phyloP scores from a whole-genome alignment of 2,888 invertebrate species.

The Andrena bucephala region DNA sequence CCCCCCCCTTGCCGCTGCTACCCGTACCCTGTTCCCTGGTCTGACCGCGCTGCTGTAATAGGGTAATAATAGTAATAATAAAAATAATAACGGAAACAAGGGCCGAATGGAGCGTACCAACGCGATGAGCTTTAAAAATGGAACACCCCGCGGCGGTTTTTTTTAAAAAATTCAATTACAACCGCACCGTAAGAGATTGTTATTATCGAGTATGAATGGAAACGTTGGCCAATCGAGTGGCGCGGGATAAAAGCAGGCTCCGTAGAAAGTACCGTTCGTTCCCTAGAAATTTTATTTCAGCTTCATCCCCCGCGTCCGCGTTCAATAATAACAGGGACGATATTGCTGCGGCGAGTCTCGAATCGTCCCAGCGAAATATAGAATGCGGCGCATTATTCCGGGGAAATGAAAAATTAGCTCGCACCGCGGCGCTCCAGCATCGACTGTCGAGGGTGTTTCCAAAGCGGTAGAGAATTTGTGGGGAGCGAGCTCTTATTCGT shows the following conservation, averaged over 20 bases:
- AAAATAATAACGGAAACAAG: slow-evolving; percentile 17
- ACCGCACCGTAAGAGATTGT: slow-evolving; percentile 24
- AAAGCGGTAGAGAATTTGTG: background rate
- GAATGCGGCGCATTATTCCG: slow-evolving; percentile 2
- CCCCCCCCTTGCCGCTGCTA: background rate
- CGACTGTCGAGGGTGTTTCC: background rate
- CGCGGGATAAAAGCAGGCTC: slow-evolving; percentile 17
- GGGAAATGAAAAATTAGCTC: slow-evolving; percentile 26
- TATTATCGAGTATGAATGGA: slow-evolving; percentile 42
- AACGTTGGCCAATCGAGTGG: background rate
- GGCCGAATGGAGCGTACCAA: background rate
- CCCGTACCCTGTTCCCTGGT: background rate
- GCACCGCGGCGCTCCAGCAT: background rate
- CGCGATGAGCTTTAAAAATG: slow-evolving; percentile 2
- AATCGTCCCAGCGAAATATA: slow-evolving; percentile 23
- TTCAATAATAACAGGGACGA: slow-evolving; percentile 40
- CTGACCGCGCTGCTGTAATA: background rate
- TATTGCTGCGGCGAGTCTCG: slow-evolving; percentile 16
- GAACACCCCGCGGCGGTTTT: background rate
- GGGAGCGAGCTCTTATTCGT: background rate
- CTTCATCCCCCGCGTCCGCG: slow-evolving; percentile 19
- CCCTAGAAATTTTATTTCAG: slow-evolving; percentile 30
- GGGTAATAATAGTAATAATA: slow-evolving; percentile 1
- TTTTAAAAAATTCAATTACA: slow-evolving; percentile 51
- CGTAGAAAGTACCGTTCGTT: background rate